Evolutionary conservation across 2,888 invertebrate genomes (phyloP).

Genomic region (Xiphydria camelus): DNA sequence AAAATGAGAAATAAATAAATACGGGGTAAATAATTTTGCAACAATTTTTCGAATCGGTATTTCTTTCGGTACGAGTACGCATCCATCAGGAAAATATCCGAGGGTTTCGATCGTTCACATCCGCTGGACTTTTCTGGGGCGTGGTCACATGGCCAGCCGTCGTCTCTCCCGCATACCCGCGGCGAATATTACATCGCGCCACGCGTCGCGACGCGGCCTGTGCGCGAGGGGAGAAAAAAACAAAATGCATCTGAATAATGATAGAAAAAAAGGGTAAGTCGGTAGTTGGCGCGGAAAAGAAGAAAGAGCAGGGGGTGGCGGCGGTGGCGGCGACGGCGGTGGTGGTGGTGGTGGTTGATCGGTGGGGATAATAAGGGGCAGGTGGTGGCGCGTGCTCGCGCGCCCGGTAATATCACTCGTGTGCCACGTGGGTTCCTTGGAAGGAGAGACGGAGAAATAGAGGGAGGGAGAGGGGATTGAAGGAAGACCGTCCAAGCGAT

Average conservation of each 20-base stretch:
- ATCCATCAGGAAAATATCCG: too few species aligned
- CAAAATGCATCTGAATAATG: slow-evolving; percentile 17
- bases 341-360: background rate
- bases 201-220: slow-evolving; percentile 27
- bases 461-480: background rate
- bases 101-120: too few species aligned
- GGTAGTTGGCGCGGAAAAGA: slow-evolving; percentile 7
- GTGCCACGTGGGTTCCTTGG: slow-evolving; percentile 4
- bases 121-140: too few species aligned
- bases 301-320: slow-evolving; percentile 13
- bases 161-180: too few species aligned
- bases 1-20: too few species aligned
- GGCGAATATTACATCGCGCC: too few species aligned
- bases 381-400: slow-evolving; percentile 38
- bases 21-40: too few species aligned
- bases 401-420: slow-evolving; percentile 1
- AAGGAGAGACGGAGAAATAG: slow-evolving; percentile 1
- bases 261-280: background rate
- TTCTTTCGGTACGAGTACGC: too few species aligned
- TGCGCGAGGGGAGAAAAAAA: slow-evolving; percentile 17
- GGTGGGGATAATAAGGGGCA: slow-evolving; percentile 48
- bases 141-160: too few species aligned
- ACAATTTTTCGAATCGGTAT: too few species aligned
- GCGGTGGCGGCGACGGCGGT: background rate
- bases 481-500: too few species aligned